phyloP scores from a whole-genome alignment of 1,140 invertebrate species.

The Drosophila aff. region DNA sequence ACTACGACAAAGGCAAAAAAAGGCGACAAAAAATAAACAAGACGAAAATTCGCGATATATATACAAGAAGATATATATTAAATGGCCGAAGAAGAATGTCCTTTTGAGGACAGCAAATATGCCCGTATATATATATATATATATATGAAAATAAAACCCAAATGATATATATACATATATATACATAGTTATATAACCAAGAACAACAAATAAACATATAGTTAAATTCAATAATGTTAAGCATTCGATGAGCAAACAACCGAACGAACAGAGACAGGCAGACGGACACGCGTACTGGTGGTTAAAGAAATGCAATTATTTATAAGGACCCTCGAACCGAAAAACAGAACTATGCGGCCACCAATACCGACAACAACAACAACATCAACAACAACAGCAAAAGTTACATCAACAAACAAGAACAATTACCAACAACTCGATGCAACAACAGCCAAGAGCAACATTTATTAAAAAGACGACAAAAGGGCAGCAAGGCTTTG shows the following conservation, averaged over 20 bases:
- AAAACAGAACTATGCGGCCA: conserved; percentile 44
- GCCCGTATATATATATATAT: conserved; percentile 56
- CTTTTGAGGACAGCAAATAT: conserved; percentile 61
- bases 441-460: conserved; percentile 32
- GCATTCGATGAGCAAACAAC: conserved; percentile 58
- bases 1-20: conserved; percentile 57
- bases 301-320: conserved; percentile 80
- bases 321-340: conserved; percentile 68
- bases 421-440: conserved; percentile 11
- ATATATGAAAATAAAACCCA: conserved; percentile 33
- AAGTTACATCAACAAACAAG: conserved; percentile 8
- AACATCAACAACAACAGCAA: not conserved
- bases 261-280: conserved; percentile 35
- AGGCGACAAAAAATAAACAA: conserved; percentile 8
- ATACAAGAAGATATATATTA: conserved; percentile 46
- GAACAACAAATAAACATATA: conserved; percentile 83
- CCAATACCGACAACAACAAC: conserved; percentile 10
- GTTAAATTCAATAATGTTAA: conserved; percentile 83
- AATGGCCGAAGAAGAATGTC: conserved; percentile 29
- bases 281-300: conserved; percentile 35
- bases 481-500: conserved; percentile 45
- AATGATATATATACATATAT: conserved; percentile 58
- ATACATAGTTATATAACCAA: conserved; percentile 80
- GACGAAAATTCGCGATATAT: conserved; percentile 46
- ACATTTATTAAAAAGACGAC: conserved; percentile 49